Conservation (phyloP, 2,888 invertebrate genomes). For the Agrotis clavis region DNA sequence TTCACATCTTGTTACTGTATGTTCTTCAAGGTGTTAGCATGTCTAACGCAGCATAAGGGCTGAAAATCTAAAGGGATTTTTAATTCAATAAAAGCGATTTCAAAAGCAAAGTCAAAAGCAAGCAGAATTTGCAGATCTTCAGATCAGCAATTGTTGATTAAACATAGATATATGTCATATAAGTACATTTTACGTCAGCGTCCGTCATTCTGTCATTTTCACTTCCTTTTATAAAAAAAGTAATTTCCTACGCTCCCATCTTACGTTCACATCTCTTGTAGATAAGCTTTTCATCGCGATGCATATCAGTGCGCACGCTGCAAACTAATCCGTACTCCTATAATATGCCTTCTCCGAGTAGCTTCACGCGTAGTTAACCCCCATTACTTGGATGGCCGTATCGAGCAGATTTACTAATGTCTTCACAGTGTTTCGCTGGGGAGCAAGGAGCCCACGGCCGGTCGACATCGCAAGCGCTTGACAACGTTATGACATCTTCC, state of each 20-base stretch:
- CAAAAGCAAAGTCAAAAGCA: too few species aligned
- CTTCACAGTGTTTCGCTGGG: constrained; percentile 65
- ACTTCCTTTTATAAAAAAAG: constrained; percentile 24
- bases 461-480: constrained; percentile 66
- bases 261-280: constrained; percentile 19
- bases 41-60: constrained; percentile 46
- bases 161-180: too few species aligned
- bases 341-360: constrained; percentile 42
- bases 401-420: constrained; percentile 57
- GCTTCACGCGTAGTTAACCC: constrained; percentile 61
- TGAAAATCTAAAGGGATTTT: neutral
- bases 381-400: constrained; percentile 53
- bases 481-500: constrained; percentile 74
- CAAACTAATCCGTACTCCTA: constrained; percentile 29
- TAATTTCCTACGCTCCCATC: constrained; percentile 43
- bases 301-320: constrained; percentile 13
- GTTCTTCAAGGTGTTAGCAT: constrained; percentile 63
- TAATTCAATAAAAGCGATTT: neutral
- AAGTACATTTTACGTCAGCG: neutral
- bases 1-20: constrained; percentile 71
- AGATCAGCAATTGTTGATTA: neutral
- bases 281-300: constrained; percentile 20
- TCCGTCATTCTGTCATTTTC: constrained; percentile 11
- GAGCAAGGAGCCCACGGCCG: constrained; percentile 78
- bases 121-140: neutral